Evolutionary conservation across 2,113 vertebrate genomes (phyloP).

Genomic region (Acanthisitta chloris): DNA sequence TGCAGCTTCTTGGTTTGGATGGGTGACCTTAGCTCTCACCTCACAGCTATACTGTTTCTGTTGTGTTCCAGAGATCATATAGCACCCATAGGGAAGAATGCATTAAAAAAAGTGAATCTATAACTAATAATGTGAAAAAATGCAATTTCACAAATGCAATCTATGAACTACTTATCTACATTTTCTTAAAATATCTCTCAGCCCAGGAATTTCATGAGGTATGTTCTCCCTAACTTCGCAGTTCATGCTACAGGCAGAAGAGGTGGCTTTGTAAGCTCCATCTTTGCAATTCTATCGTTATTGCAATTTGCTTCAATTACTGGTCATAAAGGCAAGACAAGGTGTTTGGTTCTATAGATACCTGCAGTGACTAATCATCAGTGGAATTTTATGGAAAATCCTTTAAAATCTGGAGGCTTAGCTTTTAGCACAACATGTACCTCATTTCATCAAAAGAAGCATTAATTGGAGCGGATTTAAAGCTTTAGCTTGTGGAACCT

Average conservation of each 20-base stretch:
- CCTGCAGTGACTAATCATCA: background rate
- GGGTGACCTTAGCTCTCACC: background rate
- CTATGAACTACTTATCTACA: background rate
- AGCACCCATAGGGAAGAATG: background rate
- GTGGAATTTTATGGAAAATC: background rate
- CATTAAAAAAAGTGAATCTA: background rate
- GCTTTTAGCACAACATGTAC: background rate
- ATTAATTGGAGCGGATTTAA: background rate
- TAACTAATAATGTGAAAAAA: background rate
- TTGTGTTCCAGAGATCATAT: background rate
- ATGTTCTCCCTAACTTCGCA: background rate
- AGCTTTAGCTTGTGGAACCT: background rate
- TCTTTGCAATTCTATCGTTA: background rate
- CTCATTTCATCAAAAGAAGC: background rate
- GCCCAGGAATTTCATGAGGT: background rate
- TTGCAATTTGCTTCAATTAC: background rate
- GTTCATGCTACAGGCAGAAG: background rate
- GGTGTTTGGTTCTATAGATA: background rate
- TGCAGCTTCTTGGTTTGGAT: background rate
- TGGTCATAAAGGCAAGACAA: background rate
- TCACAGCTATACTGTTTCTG: background rate
- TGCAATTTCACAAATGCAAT: background rate
- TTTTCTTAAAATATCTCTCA: background rate
- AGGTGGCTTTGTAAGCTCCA: background rate
- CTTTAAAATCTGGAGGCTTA: background rate